Percentiles rank a stretch among this genome's conserved stretches.
phyloP scores from a whole-genome alignment of 1,140 invertebrate species.

The Stegodyphus dumicola region DNA sequence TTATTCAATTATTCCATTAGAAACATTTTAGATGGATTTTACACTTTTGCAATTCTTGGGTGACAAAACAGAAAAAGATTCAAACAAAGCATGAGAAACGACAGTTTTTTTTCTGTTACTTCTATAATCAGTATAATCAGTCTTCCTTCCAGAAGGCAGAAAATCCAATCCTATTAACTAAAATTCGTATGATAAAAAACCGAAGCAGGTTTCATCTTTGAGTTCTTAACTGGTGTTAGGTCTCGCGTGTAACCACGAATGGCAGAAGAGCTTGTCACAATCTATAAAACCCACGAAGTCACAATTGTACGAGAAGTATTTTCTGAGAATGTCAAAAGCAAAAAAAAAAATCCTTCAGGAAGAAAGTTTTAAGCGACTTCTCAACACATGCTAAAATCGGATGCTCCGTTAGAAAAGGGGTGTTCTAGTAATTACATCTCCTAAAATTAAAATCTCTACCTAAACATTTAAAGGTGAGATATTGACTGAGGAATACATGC shows the following conservation, averaged over 20 bases:
- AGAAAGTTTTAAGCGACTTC: constrained; percentile 17
- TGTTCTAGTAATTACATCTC: too few relatives aligned
- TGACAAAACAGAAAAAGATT: constrained; percentile 17
- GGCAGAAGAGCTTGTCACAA: constrained; percentile 28
- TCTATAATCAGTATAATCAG: constrained; percentile 5
- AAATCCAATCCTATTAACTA: constrained; percentile 34
- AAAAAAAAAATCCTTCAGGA: constrained; percentile 1
- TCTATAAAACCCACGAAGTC: constrained; percentile 21
- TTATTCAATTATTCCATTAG: constrained; percentile 47
- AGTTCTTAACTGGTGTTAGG: constrained; percentile 31
- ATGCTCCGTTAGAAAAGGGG: too few relatives aligned
- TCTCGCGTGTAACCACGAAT: constrained; percentile 12
- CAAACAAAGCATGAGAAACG: constrained; percentile 22
- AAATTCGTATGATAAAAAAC: constrained; percentile 41
- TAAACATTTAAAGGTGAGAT: too few relatives aligned
- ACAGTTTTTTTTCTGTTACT: constrained; percentile 4
- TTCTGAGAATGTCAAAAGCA: background rate
- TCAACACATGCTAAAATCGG: background rate
- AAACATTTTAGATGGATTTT: constrained; percentile 1
- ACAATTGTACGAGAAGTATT: background rate
- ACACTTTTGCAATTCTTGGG: constrained; percentile 18
- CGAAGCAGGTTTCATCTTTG: background rate
- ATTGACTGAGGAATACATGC: too few relatives aligned
- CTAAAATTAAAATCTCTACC: too few relatives aligned
- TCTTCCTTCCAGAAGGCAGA: constrained; percentile 11